Evolutionary conservation across 2,797 vertebrate species (phyloP).

Genomic region (Gouania willdenowi): DNA sequence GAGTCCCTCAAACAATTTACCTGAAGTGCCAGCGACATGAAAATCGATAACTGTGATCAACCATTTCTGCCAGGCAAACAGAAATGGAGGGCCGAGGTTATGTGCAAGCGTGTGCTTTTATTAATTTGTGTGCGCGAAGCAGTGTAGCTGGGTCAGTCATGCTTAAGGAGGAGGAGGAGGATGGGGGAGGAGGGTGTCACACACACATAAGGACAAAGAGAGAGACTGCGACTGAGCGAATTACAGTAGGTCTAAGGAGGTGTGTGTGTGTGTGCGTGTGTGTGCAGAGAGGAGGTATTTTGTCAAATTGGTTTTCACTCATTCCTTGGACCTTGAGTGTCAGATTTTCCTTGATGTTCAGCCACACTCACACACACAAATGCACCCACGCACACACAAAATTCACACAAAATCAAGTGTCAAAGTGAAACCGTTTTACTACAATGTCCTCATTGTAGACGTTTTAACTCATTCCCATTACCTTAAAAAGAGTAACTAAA

Average conservation of each 20-base stretch:
- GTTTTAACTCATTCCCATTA: too few relatives aligned
- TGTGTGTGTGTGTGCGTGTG: conserved; percentile 37
- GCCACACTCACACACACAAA: conserved; percentile 25
- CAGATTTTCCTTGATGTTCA: conserved; percentile 72
- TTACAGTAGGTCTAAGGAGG: conserved; percentile 25
- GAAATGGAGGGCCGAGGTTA: conserved; percentile 63
- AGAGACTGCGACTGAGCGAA: conserved; percentile 33
- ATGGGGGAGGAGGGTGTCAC: conserved; percentile 29
- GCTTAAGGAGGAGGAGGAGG: conserved; percentile 10
- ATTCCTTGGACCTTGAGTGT: conserved; percentile 71
- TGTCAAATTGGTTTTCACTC: conserved; percentile 85
- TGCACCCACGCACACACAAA: conserved; percentile 6
- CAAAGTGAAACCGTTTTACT: conserved; percentile 25
- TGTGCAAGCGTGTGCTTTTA: conserved; percentile 48
- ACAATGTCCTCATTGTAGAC: conserved; percentile 36
- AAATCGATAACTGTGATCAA: conserved; percentile 85
- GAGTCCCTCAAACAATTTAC: conserved; percentile 86
- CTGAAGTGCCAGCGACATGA: conserved; percentile 79
- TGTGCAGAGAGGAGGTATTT: conserved; percentile 68
- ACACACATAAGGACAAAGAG: conserved; percentile 33
- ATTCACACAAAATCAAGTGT: conserved; percentile 29
- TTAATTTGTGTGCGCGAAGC: conserved; percentile 65
- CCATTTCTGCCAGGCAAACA: conserved; percentile 87
- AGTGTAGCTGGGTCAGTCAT: conserved; percentile 49
- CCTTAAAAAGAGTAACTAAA: too few relatives aligned